Base-by-base conservation (phyloP, 2,797 vertebrate species). In the Syngnathus acus region DNA sequence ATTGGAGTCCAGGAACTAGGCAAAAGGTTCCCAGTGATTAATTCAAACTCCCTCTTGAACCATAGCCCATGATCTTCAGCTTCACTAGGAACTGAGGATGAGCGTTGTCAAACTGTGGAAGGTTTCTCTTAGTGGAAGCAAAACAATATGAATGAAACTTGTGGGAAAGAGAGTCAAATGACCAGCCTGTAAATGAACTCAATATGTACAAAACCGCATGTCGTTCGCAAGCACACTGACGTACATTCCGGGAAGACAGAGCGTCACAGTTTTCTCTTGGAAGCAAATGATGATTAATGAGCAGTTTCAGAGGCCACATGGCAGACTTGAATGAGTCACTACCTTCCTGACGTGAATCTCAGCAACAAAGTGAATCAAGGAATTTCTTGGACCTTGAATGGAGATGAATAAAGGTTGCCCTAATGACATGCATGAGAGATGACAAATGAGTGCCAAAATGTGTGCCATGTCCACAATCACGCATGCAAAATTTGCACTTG, bases 11-110 rank as follows among this genome's bases (percentile, higher is more conserved):
- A 1, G 47, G 42, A 43, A 43, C 10, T 11, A 4, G 50, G 50
- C 50, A 10, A n/a, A 3, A 19, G 17, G 1, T n/a, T n/a, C 17
- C 17, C 17, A 8, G 6, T 8, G 4, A 9, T 6, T 6, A 6
- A n/a, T n/a, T n/a, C 7, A 50, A n/a, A 50, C 50, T 3, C 6
- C 17, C 19, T 3, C 19, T 51, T 10, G 50, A 47, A 17, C 13
- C 45, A 0, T 13, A 16, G 45, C 45, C 94, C 95, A 97, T 96
- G 82, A 97, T 95, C 92, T 95, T 98, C 84, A 96, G 86, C 80
- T 92, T 93, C 68, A 94, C 94, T 72, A 96, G 86, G 70, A 96
- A 97, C 94, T 97, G 67, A 17, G 10, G 11, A 43, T 2, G 19
- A 21, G 7, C 10, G 21, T 19, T n/a, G 48, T 47, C 45, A 47